Base-by-base conservation (phyloP, 1,140 invertebrate genomes). In the Elymnias hypermnestra region DNA sequence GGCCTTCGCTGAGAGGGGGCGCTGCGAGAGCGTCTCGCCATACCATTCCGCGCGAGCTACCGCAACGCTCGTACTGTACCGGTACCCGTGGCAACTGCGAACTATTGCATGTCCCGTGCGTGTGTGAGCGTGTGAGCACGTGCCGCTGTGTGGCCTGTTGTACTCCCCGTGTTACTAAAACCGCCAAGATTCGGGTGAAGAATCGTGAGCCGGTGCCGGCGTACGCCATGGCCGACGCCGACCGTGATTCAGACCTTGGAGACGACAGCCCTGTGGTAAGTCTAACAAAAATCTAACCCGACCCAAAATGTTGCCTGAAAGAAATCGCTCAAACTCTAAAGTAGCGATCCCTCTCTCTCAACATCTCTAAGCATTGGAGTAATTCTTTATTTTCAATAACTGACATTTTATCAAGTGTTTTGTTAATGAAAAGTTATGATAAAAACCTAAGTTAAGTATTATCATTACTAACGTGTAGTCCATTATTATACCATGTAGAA, bases 181-280 rank as follows among this genome's bases (percentile, higher is more conserved):
- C 88, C 87, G 88, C 83, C 93, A 95, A 95, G 91, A 95, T 95
- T 95, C 92, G 94, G 89, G 92, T 94, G 77, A 95, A 95, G 92
- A 94, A 95, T 82, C 90, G 92, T 89, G 93, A 94, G 74, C 94
- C 94, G 71, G 90, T 94, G 78, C 93, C 93, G 87, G 91, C 92
- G 87, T 94, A 94, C 88, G 91, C 91, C 86, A 94, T 94, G 92
- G 92, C 91, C 84, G 90, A 92, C 85, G 92, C 92, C 87, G 92
- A 93, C 79, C 90, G 93, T 72, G 93, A 95, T 68, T 91, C 91
- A 62, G 92, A 93, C 74, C 72, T 92, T 48, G 92, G 88, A 31
- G 88, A 89, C 55, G 88, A 90, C 40, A 89, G 88, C 63, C 88
- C 88, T 26, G 79, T 89, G 85, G 88, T 90, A 65, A 88, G 88